Base-by-base conservation (phyloP, 2,797 vertebrate species). In the Dipus sagitta region DNA sequence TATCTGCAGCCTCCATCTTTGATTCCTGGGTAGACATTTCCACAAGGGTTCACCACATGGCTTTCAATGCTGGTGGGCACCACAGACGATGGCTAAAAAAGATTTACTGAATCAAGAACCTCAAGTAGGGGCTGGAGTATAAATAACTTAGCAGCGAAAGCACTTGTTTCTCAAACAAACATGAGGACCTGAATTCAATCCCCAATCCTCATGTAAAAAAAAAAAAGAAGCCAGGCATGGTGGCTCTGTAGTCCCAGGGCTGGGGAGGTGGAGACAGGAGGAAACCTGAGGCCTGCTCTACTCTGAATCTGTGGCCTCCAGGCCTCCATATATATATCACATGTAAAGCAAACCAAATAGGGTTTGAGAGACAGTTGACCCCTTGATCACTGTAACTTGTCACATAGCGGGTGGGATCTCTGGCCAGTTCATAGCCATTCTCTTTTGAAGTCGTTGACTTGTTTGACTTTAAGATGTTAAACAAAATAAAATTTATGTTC, bases 1-100 rank as follows among this genome's bases (percentile, higher is more conserved):
- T 52, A 76, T 75, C 72, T 91, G 70, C 3, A 75, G 60, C n/a
- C 13, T 30, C 6, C 54, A 78, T 58, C 14, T 52, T 72, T 42
- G 60, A 30, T 76, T 86, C 38, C 38, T 2, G 65, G 71, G 86
- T 9, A 88, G 76, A 13, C 71, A 20, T 72, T 88, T 94, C 30
- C 3, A 62, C 70, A 60, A 64, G 23, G 52, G 28, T 24, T 42
- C 86, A 84, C 76, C 87, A 86, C 38, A 3, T 64, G 47, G 54
- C 65, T 78, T 81, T 21, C 74, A 84, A 64, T 15, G 1, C 65
- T 20, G 71, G 30, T 60, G 52, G 90, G 71, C 1, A 2, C 32
- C 0, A 12, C 3, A 52, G 90, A 52, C 64, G 52, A 23, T 2
- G 20, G 3, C 79, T 30, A 21, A 24, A 13, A 62, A 30, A 68